Evolutionary conservation across 2,113 vertebrate genomes (phyloP).

Genomic region (Casuarius casuarius): DNA sequence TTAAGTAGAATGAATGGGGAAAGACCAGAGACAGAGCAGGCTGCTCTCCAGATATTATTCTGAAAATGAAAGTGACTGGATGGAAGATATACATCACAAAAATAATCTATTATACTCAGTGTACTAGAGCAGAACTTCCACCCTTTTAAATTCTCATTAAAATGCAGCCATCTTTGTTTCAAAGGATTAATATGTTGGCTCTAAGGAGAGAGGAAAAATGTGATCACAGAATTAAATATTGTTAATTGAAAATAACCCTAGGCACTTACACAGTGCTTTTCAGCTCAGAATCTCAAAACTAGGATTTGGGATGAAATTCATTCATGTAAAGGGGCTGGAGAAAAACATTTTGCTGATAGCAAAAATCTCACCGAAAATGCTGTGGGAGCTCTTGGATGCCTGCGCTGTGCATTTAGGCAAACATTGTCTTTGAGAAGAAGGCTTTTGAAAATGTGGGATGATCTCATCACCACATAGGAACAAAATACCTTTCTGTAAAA

Average conservation of each 20-base stretch:
- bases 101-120: constrained; percentile 50
- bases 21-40: constrained; percentile 14
- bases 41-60: constrained; percentile 37
- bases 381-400: background rate
- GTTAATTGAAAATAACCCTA: constrained; percentile 53
- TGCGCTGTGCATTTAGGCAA: background rate
- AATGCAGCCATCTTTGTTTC: constrained; percentile 68
- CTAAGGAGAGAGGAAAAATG: constrained; percentile 57
- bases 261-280: constrained; percentile 32
- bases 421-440: background rate
- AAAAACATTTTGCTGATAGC: background rate
- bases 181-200: constrained; percentile 69
- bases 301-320: background rate
- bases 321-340: background rate
- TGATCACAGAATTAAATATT: constrained; percentile 43
- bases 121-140: constrained; percentile 51
- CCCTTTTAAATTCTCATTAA: constrained; percentile 70
- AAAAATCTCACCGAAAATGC: background rate
- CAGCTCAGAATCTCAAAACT: background rate
- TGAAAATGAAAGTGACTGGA: constrained; percentile 59
- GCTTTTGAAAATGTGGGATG: background rate
- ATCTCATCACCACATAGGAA: background rate
- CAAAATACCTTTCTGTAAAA: background rate
- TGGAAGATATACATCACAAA: constrained; percentile 46
- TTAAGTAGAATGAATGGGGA: constrained; percentile 36